Evolutionary conservation across 2,113 vertebrate genomes (phyloP).

Genomic region (Channa maculata): DNA sequence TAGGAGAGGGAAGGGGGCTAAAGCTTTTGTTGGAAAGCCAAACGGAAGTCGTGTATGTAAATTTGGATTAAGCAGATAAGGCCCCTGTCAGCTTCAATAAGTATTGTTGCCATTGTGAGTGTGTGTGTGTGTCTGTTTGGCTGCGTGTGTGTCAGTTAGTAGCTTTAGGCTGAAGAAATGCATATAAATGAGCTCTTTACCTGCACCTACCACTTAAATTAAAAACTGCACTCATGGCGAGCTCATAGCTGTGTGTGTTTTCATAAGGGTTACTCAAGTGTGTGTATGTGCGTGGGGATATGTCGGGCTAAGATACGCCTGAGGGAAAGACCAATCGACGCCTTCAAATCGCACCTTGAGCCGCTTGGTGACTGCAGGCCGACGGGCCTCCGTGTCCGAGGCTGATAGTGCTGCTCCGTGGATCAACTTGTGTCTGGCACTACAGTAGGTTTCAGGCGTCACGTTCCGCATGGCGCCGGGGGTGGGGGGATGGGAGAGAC

Average conservation of each 20-base stretch:
- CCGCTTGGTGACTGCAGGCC: conserved; percentile 58
- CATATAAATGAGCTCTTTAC: conserved; percentile 80
- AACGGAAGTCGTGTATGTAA: conserved; percentile 81
- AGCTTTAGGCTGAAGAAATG: conserved; percentile 67
- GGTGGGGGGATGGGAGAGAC: conserved; percentile 22
- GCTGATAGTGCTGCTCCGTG: conserved; percentile 76
- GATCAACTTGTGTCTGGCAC: conserved; percentile 66
- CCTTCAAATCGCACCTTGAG: conserved; percentile 64
- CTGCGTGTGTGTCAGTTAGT: conserved; percentile 22
- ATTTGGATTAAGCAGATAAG: conserved; percentile 82
- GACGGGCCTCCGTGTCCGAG: conserved; percentile 53
- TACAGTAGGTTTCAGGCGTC: conserved; percentile 29
- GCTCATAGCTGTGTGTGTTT: conserved; percentile 38
- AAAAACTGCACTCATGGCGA: conserved; percentile 47
- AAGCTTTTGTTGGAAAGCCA: conserved; percentile 77
- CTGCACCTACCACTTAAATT: conserved; percentile 71
- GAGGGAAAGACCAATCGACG: conserved; percentile 33
- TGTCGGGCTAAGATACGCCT: conserved; percentile 19
- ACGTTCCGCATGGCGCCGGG: conserved; percentile 39
- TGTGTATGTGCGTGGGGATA: conserved; percentile 35
- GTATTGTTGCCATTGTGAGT: conserved; percentile 75
- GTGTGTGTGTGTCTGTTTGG: conserved; percentile 13
- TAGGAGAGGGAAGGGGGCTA: conserved; percentile 49
- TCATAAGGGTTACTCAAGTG: conserved; percentile 3
- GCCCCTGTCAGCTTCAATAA: conserved; percentile 74